Base-by-base conservation (phyloP, 2,888 invertebrate genomes). In the Plagodis pulveraria region DNA sequence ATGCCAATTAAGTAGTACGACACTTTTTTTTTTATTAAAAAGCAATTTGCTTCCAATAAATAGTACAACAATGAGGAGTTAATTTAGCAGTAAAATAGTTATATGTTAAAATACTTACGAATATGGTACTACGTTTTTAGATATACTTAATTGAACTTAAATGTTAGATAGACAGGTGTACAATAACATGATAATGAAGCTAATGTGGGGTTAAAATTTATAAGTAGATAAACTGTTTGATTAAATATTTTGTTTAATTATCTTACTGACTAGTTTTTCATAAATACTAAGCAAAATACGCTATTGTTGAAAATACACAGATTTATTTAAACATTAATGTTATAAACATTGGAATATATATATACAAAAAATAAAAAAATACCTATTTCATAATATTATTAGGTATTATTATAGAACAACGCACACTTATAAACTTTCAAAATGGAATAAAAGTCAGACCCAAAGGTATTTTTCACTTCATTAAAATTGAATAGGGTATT, bases 1-100 rank as follows among this genome's bases (percentile, higher is more conserved):
- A 90, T 91, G 90, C 90, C 89, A 90, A 91, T 83, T 76, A 81
- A 72, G 77, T 81, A 78, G 90, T 91, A 91, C 90, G 90, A 90
- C 90, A 86, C 71, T 62, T 67, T 71, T 69, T 72, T 65, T 65
- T 66, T 68, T 69, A 68, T 32, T 40, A 48, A 48, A 40, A 49
- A 36, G 40, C 40, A 40, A 34, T 53, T 50, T 47, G 33, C 43
- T 57, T 50, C 35, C 43, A 75, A 77, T 77, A 82, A 78, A 77
- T 78, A 82, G 72, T 73, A 70, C 75, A 78, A 78, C 73, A 71
- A 52, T 52, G 45, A 42, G 42, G 42, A 11, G 40, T 56, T 56
- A 81, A 72, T 60, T 50, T 46, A 52, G 47, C 46, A 44, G 43
- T 56, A 50, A 7, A 40, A 40, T 8, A 40, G 50, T 41, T 50